Evolutionary conservation across 2,888 invertebrate genomes (phyloP), one percentile per base, ranked within the genome.

Genomic region (Agonopterix alstromeriana): DNA sequence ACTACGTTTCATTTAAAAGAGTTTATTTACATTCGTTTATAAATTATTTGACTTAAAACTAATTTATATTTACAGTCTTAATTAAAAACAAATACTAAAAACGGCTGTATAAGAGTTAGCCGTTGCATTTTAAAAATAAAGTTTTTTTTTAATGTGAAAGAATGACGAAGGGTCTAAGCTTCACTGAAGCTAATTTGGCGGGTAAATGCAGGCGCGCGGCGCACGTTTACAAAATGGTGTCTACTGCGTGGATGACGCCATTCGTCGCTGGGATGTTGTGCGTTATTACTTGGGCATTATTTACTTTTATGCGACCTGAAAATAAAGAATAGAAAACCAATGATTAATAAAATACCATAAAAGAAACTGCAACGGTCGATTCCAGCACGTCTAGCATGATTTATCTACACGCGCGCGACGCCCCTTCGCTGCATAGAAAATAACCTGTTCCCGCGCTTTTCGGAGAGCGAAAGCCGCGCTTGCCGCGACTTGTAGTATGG

Each of bases 201-300:
- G 61, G 60, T 56, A 58, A 55, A 53, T 58, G 51, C 52, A 51
- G 49, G 49, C 46, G 47, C 48, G 48, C 48, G 27, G 46, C 53
- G 51, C 54, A 52, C 45, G 58, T 48, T 67, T 75, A 87, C 56
- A 88, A 73, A n/a, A 88, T 69, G 47, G 78, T 79, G 70, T 96
- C 95, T 55, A 96, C 89, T 8, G 95, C 96, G 76, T 96, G 96
- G 64, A 96, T 93, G 51, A 96, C 96, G 60, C 96, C 96, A 75
- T 96, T 96, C 47, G 96, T 96, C 47, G 96, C 93, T 46, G 96
- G 96, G 63, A 96, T 94, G 78, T 96, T 96, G 76, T 94, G 94
- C 45, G 95, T 95, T 53, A 94, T 84, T 67, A 96, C 93, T 72
- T 93, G 93, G 12, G 93, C 93, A 70, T 95, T 94, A 80, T 96